Base-by-base conservation (phyloP, 1,140 invertebrate genomes). In the Neelides sp. region DNA sequence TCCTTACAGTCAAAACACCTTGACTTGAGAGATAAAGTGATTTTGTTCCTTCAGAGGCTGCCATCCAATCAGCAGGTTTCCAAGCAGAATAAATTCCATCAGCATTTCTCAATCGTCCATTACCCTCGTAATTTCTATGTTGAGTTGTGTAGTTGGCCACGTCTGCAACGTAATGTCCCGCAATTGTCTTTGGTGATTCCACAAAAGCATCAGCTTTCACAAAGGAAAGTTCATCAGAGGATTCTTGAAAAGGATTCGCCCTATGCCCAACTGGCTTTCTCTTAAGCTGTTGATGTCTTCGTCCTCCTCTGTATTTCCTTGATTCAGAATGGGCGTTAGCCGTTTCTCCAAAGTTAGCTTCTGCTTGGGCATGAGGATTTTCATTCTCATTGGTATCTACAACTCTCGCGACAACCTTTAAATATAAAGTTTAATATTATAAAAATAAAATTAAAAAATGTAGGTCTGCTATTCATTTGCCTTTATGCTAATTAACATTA, bases 1-100 rank as follows among this genome's bases (percentile, higher is more conserved):
- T 71, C 34, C 69, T 69, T 3, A 80, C 68, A 0, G 70, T 73
- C 1, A 79, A 55, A 10, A 65, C 62, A 2, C 77, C 78, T 0
- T 64, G 48, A 8, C 71, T 51, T 1, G 58, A 50, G 50, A 75
- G 71, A 17, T 70, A 51, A 30, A 61, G 57, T 7, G 40, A 35
- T 28, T 55, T 55, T 1, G 37, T 37, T 20, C 36, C 44, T 37
- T 51, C 47, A 3, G 69, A 61, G 23, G 65, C 59, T 3, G 63
- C 49, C 27, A 73, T 69, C 73, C 73, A 76, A 30, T 65, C 59
- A 19, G 65, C 68, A 0, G 69, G 49, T 47, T 62, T 64, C 74
- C 74, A 76, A 19, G 72, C 69, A 24, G 68, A 66, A 52, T 71
- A 75, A 19, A 69, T 63, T 5, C 66, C 66, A 12, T 69, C 63